phyloP scores from a whole-genome alignment of 2,888 invertebrate species.

The Liodrosophila aerea region DNA sequence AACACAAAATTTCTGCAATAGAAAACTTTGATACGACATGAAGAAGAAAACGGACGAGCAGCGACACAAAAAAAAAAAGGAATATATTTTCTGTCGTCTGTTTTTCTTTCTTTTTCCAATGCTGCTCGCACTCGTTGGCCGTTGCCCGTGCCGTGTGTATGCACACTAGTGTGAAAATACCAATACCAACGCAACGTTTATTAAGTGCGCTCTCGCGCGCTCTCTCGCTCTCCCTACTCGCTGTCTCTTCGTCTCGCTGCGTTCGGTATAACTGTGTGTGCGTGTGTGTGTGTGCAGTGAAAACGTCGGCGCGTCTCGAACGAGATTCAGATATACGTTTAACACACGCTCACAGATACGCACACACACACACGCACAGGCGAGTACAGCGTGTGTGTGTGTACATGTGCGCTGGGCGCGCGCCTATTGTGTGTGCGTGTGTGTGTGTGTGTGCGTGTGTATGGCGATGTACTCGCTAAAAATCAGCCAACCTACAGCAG shows the following conservation, averaged over 20 bases:
- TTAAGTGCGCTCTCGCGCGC: constrained; percentile 42
- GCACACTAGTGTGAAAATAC: constrained; percentile 59
- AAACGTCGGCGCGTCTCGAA: constrained; percentile 48
- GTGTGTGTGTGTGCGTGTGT: constrained; percentile 22
- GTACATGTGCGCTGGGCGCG: constrained; percentile 43
- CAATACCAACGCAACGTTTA: constrained; percentile 45
- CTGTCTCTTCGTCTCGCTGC: constrained; percentile 50
- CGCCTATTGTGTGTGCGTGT: constrained; percentile 36
- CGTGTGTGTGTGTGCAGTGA: constrained; percentile 53
- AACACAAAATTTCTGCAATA: constrained; percentile 79
- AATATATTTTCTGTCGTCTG: constrained; percentile 79
- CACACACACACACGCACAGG: constrained; percentile 5
- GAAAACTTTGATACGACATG: constrained; percentile 81
- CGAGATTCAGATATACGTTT: constrained; percentile 52
- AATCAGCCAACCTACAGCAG: constrained; percentile 28
- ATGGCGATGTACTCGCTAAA: constrained; percentile 44
- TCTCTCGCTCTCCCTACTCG: constrained; percentile 44
- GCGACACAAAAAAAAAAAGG: constrained; percentile 77
- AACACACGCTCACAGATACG: constrained; percentile 8
- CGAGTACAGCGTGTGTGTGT: constrained; percentile 35
- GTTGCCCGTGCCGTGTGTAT: constrained; percentile 59
- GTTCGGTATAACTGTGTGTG: constrained; percentile 43
- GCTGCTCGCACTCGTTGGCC: constrained; percentile 78
- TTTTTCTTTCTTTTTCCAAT: constrained; percentile 81
- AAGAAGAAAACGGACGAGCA: constrained; percentile 79